These are phyloP conservation scores for Leucophenga montana DNA, from an alignment of 2,888 invertebrate species.

Conservation along the genomic window DNA sequence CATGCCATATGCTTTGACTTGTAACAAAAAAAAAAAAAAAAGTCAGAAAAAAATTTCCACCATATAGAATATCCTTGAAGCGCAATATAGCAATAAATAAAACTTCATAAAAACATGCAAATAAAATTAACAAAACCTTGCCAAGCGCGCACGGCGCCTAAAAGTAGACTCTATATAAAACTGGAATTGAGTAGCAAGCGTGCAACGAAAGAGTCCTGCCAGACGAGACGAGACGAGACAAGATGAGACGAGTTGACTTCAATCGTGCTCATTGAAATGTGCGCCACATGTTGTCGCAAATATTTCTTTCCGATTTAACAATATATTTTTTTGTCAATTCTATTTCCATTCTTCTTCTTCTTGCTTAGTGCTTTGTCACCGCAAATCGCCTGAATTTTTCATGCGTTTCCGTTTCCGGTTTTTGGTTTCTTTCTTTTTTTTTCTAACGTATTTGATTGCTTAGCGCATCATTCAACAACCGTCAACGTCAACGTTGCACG, in stretches of 20 bases:
- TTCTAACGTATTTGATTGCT: not conserved
- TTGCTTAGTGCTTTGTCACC: constrained; percentile 36
- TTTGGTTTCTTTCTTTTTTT: not conserved
- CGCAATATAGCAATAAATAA: constrained; percentile 52
- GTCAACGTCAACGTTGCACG: not conserved
- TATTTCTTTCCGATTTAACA: constrained; percentile 16
- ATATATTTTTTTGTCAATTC: constrained; percentile 21
- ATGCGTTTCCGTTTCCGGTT: constrained; percentile 28
- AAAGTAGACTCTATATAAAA: not conserved
- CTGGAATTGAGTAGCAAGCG: not conserved
- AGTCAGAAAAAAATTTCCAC: not conserved
- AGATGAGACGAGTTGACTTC: not conserved
- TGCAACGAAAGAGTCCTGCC: not conserved
- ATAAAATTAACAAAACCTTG: constrained; percentile 63
- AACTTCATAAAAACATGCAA: constrained; percentile 58
- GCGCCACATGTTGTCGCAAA: not conserved
- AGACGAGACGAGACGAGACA: too few relatives aligned
- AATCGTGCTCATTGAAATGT: constrained; percentile 11
- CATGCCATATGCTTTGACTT: too few relatives aligned
- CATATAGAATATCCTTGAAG: not conserved
- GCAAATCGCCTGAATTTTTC: constrained; percentile 50
- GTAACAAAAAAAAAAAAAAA: constrained; percentile 4
- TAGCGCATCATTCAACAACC: not conserved
- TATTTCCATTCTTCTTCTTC: constrained; percentile 4
- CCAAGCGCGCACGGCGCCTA: too few relatives aligned